Conservation (phyloP, 2,113 vertebrate species). For the Hydrochoerus hydrochaeris region DNA sequence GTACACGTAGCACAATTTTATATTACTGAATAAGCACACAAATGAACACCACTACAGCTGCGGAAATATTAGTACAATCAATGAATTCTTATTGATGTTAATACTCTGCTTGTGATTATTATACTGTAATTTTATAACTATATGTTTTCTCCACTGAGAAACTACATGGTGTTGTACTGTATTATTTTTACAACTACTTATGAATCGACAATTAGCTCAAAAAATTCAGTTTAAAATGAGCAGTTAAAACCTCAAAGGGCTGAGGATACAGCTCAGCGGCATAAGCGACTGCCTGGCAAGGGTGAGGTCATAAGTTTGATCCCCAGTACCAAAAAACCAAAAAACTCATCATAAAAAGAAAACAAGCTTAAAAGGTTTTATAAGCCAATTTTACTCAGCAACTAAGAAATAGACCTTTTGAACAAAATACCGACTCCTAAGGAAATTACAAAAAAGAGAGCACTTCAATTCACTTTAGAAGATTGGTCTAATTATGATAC, state of each 20-base stretch:
- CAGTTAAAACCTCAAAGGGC: not conserved
- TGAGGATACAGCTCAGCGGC: no score
- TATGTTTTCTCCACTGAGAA: not conserved
- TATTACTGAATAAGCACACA: not conserved
- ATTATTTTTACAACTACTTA: not conserved
- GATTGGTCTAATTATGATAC: not conserved
- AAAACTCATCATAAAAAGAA: not conserved
- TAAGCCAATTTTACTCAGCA: not conserved
- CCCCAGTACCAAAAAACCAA: no score
- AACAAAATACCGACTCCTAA: not conserved
- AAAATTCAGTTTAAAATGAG: not conserved
- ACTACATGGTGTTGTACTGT: not conserved
- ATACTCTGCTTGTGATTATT: not conserved
- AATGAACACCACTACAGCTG: not conserved
- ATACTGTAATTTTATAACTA: not conserved
- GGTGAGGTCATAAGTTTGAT: no score
- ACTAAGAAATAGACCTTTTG: not conserved
- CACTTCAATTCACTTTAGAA: conserved; percentile 1
- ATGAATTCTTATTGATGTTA: not conserved
- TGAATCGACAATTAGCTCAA: not conserved
- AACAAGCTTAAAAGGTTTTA: not conserved
- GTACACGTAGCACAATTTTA: not conserved
- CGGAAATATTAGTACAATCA: not conserved
- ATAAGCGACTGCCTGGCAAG: no score
- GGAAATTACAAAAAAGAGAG: not conserved